Evolutionary conservation across 2,797 vertebrate genomes (phyloP), one percentile per base, ranked within the genome.

Genomic region (Austrolebias charrua): DNA sequence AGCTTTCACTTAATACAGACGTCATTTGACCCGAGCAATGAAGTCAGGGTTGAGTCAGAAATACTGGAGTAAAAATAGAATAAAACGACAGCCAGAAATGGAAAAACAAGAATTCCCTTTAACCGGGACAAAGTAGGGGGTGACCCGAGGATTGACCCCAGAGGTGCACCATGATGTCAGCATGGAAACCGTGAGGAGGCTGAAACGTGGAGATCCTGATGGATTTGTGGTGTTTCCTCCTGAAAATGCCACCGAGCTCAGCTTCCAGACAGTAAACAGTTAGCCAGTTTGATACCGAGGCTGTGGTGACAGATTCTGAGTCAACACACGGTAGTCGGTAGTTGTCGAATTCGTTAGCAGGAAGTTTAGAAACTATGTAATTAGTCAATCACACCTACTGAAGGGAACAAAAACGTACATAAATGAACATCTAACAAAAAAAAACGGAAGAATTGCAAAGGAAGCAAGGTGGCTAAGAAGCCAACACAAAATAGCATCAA

Each of bases 21-120:
- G 51, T 24, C 43, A 16, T 35, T 9, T 7, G 31, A 43, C n/a
- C 29, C 38, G 42, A 64, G 5, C 16, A 3, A 57, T 64, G 52
- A 75, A 59, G 69, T 69, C 71, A 63, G 60, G 16, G 31, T 80
- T 45, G 84, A 83, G 70, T 86, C 83, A 80, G 63, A 76, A 6
- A 51, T 69, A 14, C 19, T 62, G 64, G 64, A 60, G 58, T 38
- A 45, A n/a, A 38, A 42, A 67, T 6, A 64, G 61, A 33, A 33
- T 24, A 33, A 33, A 33, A 6, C 6, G 7, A 28, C 63, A 78
- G 29, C 19, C 50, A 54, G 55, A 62, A 51, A 71, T 45, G 69
- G 65, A 80, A 74, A 3, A 82, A 76, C 64, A 76, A 66, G 61
- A 29, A 29, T 48, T 55, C 63, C 44, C 66, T 24, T 42, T 28